Conservation (phyloP, 53 echinoderm and acorn worm species). For the Holothuria leucospilota region DNA sequence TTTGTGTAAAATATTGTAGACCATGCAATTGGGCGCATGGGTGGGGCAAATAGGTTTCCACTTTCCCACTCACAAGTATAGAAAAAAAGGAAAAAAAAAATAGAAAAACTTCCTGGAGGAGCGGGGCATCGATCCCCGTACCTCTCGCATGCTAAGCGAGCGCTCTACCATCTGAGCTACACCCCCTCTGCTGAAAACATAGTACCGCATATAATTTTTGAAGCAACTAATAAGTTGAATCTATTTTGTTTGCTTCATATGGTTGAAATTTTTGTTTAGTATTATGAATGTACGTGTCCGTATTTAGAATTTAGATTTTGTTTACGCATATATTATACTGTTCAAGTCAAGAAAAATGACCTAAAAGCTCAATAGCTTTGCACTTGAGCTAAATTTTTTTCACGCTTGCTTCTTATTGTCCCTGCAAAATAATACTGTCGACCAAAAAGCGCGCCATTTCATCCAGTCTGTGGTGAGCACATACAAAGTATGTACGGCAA, state of each 20-base stretch:
- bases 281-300: neutral
- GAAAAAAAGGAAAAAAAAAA: neutral
- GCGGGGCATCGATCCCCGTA: constrained; percentile 98
- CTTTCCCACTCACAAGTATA: neutral
- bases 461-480: neutral
- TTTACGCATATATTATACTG: neutral
- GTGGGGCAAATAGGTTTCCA: neutral
- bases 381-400: neutral
- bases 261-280: neutral
- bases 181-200: constrained; percentile 57
- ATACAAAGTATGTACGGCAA: neutral
- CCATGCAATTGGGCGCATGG: no score
- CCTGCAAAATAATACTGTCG: neutral
- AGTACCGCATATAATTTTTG: neutral
- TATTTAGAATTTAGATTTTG: neutral
- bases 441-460: constrained; percentile 23
- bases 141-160: constrained; percentile 99
- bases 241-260: neutral
- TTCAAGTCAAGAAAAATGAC: neutral
- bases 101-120: constrained; percentile 71
- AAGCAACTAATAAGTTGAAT: neutral
- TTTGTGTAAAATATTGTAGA: no score
- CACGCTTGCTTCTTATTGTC: neutral
- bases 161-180: constrained; percentile 98
- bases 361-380: neutral